Conservation (phyloP, 2,113 vertebrate genomes). For the Siniperca knerii region DNA sequence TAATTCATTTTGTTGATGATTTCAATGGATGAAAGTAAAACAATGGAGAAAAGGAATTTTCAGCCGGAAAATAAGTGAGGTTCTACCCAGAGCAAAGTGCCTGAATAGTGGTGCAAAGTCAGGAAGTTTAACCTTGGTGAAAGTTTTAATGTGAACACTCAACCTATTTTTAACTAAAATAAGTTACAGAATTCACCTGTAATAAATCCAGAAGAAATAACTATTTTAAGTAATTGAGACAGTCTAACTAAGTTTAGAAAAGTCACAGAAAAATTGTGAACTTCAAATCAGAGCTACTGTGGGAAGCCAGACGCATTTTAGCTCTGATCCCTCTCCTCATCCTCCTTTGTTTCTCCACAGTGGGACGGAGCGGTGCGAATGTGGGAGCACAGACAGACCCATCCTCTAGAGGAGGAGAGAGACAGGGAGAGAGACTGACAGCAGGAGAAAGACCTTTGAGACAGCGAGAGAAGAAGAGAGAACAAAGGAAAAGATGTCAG, state of each 20-base stretch:
- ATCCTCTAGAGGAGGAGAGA: conserved; percentile 85
- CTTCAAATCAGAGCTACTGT: neutral
- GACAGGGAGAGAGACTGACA: conserved; percentile 61
- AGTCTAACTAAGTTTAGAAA: neutral
- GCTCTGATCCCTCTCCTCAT: neutral
- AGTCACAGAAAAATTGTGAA: neutral
- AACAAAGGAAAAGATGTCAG: conserved; percentile 6
- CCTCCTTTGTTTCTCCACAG: conserved; percentile 68
- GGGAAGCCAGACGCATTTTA: neutral
- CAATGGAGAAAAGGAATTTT: neutral
- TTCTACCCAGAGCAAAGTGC: neutral
- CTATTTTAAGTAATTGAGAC: neutral
- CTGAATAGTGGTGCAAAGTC: neutral
- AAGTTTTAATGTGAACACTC: neutral
- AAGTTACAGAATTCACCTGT: neutral
- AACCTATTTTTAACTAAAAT: neutral
- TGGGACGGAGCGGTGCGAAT: conserved; percentile 91
- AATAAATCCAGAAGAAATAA: neutral
- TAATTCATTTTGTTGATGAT: neutral
- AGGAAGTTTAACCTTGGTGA: neutral
- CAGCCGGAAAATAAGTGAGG: neutral
- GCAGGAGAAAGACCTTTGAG: neutral
- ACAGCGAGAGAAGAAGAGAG: neutral
- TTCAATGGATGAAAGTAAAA: neutral
- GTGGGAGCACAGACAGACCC: conserved; percentile 91